These are phyloP conservation scores for Istiophorus platypterus DNA, from an alignment of 2,113 vertebrate species.

Conservation along the genomic window DNA sequence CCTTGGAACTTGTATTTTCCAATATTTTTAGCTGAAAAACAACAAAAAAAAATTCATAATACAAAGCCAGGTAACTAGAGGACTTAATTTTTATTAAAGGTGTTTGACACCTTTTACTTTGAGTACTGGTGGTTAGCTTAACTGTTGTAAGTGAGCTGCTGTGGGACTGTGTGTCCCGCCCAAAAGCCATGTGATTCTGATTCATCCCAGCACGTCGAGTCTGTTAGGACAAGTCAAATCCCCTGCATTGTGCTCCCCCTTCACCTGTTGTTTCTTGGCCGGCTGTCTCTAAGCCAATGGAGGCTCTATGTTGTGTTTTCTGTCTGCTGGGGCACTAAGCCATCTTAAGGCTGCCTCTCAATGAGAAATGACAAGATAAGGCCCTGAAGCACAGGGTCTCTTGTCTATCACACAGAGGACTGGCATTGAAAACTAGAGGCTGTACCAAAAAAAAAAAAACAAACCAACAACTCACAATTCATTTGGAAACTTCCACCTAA, in stretches of 20 bases:
- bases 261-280: constrained; percentile 74
- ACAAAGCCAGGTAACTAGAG: neutral
- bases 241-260: constrained; percentile 65
- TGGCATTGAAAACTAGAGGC: constrained; percentile 4
- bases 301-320: constrained; percentile 72
- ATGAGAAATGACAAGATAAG: constrained; percentile 83
- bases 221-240: constrained; percentile 78
- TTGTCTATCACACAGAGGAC: constrained; percentile 34
- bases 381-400: constrained; percentile 58
- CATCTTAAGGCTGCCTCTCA: constrained; percentile 60
- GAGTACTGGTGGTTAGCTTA: neutral
- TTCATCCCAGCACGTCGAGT: constrained; percentile 46
- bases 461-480: too few species aligned
- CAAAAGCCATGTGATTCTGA: constrained; percentile 54
- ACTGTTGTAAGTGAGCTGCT: neutral
- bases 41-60: too few species aligned
- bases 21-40: neutral
- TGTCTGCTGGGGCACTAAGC: constrained; percentile 62
- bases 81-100: neutral
- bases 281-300: constrained; percentile 62
- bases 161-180: neutral
- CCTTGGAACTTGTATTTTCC: neutral
- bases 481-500: constrained; percentile 13
- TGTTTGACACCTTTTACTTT: neutral
- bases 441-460: neutral